A percentile compares a stretch with the other conserved stretches of the same genome.
These are phyloP conservation scores for Eubucco bourcierii DNA, from an alignment of 2,113 vertebrate genomes.

Conservation along the genomic window DNA sequence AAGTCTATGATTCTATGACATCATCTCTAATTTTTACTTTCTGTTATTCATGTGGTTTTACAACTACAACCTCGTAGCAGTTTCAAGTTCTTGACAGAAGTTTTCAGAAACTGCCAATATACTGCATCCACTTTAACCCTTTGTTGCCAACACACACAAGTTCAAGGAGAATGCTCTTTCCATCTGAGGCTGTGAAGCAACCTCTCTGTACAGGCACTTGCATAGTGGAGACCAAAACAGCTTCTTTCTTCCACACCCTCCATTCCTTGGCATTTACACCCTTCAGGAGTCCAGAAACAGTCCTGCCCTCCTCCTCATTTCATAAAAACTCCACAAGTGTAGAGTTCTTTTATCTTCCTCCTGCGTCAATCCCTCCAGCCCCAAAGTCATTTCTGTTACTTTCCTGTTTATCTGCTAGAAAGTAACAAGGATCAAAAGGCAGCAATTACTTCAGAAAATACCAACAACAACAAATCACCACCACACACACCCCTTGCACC, in stretches of 20 bases:
- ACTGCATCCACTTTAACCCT: background rate
- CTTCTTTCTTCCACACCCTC: slow-evolving; percentile 20
- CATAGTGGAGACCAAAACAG: background rate
- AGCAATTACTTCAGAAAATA: background rate
- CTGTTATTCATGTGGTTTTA: background rate
- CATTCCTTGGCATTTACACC: background rate
- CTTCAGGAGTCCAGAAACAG: background rate
- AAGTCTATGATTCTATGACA: background rate
- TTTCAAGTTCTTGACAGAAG: background rate
- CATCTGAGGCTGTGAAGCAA: background rate
- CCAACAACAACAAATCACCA: background rate
- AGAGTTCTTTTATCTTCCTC: slow-evolving; percentile 24
- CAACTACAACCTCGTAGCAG: background rate
- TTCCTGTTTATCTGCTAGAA: slow-evolving; percentile 16
- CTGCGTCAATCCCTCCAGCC: background rate
- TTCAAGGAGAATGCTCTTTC: background rate
- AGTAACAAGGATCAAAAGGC: slow-evolving; percentile 30
- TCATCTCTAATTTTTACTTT: background rate
- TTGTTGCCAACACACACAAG: background rate
- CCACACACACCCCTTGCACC: background rate
- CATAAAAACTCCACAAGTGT: background rate
- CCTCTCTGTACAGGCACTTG: slow-evolving; percentile 11
- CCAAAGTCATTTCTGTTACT: slow-evolving; percentile 8
- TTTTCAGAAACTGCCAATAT: background rate
- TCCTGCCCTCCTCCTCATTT: slow-evolving; percentile 3